phyloP scores from a whole-genome alignment of 2,113 vertebrate species.

The Bubo scandiacus region DNA sequence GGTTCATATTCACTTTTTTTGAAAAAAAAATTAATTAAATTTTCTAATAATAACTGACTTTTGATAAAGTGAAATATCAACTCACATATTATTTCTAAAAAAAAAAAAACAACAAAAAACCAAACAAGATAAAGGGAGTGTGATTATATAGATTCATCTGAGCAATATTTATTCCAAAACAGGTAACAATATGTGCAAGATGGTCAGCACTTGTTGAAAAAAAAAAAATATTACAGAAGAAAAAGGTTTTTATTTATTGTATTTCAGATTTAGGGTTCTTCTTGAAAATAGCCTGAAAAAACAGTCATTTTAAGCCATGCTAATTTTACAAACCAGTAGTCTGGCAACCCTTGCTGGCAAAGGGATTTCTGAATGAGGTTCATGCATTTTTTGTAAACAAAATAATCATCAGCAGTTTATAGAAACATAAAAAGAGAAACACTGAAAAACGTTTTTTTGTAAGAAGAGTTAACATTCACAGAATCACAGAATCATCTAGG shows the following conservation, averaged over 20 bases:
- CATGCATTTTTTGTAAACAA: background rate
- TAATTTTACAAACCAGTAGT: background rate
- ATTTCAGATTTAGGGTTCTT: background rate
- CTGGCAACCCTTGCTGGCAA: background rate
- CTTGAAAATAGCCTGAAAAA: background rate
- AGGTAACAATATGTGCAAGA: background rate
- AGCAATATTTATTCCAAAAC: background rate
- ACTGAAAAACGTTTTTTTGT: background rate
- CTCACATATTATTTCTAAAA: background rate
- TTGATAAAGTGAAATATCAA: background rate
- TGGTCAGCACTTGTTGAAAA: background rate
- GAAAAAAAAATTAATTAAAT: background rate
- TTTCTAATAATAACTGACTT: background rate
- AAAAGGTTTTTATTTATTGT: background rate
- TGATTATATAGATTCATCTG: background rate
- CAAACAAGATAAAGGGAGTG: background rate
- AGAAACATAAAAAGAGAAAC: background rate
- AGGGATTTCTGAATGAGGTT: background rate
- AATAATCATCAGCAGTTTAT: background rate
- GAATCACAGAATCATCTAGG: too few species aligned
- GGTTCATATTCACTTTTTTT: background rate
- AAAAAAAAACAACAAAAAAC: background rate
- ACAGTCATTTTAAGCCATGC: background rate
- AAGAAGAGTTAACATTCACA: background rate
- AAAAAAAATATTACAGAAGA: background rate